Evolutionary conservation across 2,113 vertebrate species (phyloP).

Genomic region (Oreotrochilus melanogaster): DNA sequence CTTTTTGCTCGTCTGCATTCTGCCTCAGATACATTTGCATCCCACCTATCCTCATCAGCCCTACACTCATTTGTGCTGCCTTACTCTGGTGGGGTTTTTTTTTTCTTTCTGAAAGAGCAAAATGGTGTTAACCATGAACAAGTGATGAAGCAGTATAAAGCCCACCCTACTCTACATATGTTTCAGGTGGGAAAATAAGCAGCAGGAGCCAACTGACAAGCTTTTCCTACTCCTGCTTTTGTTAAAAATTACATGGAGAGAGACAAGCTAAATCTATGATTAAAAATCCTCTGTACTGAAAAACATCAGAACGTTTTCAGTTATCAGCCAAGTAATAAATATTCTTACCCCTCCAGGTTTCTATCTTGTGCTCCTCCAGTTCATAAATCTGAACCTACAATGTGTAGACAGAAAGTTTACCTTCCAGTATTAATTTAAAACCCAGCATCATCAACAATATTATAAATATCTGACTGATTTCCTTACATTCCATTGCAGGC

Average conservation of each 20-base stretch:
- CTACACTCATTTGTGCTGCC: neutral
- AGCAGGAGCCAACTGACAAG: neutral
- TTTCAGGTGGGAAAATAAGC: neutral
- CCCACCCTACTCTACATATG: neutral
- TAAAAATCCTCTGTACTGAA: neutral
- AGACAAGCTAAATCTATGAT: neutral
- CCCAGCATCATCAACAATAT: neutral
- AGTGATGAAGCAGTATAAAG: neutral
- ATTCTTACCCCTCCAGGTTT: constrained; percentile 94
- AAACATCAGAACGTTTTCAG: neutral
- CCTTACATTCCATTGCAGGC: neutral
- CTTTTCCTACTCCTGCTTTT: neutral
- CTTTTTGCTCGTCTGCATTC: neutral
- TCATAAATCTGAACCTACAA: constrained; percentile 98
- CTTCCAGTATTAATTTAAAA: neutral
- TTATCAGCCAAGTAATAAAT: neutral
- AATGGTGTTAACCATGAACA: neutral
- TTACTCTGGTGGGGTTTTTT: neutral
- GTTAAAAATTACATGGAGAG: neutral
- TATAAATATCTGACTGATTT: neutral
- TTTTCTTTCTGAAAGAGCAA: neutral
- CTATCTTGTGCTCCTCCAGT: constrained; percentile 97
- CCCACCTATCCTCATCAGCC: neutral
- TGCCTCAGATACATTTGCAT: neutral
- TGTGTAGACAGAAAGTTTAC: neutral